These are phyloP conservation scores for Phasia obesa DNA, from an alignment of 2,888 invertebrate genomes.

Conservation along the genomic window DNA sequence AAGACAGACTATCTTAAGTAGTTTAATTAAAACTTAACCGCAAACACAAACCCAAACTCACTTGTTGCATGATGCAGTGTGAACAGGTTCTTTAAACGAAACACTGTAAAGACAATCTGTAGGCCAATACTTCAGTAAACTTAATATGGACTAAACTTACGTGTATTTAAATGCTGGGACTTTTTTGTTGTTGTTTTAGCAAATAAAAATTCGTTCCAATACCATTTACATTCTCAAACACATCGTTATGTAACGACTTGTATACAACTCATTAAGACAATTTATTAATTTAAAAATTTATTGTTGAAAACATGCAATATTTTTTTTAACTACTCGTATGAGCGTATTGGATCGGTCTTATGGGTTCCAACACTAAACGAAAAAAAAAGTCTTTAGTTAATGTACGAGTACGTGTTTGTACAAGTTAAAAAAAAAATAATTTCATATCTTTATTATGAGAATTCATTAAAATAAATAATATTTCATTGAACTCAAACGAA, in stretches of 20 bases:
- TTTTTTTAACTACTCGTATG: constrained; percentile 41
- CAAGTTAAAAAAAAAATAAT: constrained; percentile 25
- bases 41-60: constrained; percentile 13
- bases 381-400: background rate
- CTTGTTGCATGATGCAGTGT: constrained; percentile 49
- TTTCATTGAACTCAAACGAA: constrained; percentile 48
- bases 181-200: background rate
- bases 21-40: constrained; percentile 32
- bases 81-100: constrained; percentile 47
- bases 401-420: constrained; percentile 29
- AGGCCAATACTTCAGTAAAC: constrained; percentile 8
- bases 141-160: constrained; percentile 4
- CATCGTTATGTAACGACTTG: constrained; percentile 38
- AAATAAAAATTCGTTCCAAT: constrained; percentile 31
- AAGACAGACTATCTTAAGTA: constrained; percentile 46
- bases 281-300: constrained; percentile 71
- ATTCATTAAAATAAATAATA: constrained; percentile 69
- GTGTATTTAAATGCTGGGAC: background rate
- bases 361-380: constrained; percentile 9
- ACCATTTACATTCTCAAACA: constrained; percentile 45
- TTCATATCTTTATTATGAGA: constrained; percentile 64
- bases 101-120: constrained; percentile 12
- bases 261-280: constrained; percentile 70
- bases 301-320: constrained; percentile 70
- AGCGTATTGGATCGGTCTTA: too few relatives aligned